Evolutionary conservation across 2,797 vertebrate genomes (phyloP).

Genomic region (Scyliorhinus canicula): DNA sequence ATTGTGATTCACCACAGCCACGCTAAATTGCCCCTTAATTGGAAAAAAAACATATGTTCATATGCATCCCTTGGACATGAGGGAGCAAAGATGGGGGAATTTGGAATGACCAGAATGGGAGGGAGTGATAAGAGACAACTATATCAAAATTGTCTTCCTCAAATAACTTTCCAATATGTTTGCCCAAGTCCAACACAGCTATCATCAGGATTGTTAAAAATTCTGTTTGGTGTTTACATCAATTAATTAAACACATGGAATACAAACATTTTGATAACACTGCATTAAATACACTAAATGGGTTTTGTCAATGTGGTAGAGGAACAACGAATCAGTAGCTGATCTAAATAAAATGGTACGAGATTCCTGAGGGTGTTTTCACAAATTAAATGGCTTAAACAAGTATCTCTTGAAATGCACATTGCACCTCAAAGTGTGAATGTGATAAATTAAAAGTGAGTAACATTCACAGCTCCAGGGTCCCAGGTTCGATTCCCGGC

Average conservation of each 20-base stretch:
- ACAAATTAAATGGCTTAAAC: background rate
- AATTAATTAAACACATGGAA: background rate
- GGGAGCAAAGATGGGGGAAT: no score
- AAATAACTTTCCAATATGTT: background rate
- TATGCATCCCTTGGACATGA: no score
- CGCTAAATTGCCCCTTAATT: no score
- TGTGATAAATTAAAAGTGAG: background rate
- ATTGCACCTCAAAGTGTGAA: background rate
- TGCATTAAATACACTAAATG: background rate
- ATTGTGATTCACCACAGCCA: no score
- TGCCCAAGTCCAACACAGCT: background rate
- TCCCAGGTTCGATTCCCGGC: no score
- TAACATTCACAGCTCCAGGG: no score
- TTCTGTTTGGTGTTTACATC: background rate
- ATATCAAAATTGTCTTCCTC: background rate
- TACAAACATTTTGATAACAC: background rate
- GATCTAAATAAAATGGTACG: background rate
- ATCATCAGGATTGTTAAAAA: background rate
- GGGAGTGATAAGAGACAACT: background rate
- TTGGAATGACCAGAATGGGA: no score
- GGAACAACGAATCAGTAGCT: background rate
- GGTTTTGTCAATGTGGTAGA: background rate
- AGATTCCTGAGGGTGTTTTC: background rate
- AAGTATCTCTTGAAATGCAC: background rate
- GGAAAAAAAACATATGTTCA: no score